phyloP scores from a whole-genome alignment of 2,113 vertebrate genomes.

The Salvelinus alpinus region DNA sequence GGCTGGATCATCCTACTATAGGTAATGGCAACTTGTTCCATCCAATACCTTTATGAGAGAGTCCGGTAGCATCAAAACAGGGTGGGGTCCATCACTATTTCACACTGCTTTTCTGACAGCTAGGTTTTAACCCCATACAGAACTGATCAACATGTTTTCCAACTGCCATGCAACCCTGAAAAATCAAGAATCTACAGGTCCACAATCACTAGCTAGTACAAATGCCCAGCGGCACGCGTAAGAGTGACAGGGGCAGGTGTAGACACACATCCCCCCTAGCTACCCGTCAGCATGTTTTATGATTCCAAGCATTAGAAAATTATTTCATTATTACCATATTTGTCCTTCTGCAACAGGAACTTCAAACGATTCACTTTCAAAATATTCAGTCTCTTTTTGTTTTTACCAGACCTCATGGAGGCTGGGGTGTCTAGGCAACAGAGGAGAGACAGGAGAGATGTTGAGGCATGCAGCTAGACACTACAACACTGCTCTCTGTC shows the following conservation, averaged over 20 bases:
- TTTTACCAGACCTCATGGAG: background rate
- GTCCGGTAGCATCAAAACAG: conserved; percentile 16
- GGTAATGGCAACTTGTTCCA: background rate
- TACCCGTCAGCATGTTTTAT: conserved; percentile 61
- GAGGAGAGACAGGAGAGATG: background rate
- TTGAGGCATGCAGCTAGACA: background rate
- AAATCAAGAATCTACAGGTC: conserved; percentile 69
- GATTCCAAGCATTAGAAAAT: conserved; percentile 56
- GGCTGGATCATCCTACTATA: background rate
- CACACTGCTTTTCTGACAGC: background rate
- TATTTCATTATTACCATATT: background rate
- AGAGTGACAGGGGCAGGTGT: conserved; percentile 72
- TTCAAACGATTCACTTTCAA: background rate
- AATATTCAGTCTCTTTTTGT: background rate
- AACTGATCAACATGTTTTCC: conserved; percentile 28
- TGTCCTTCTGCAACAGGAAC: background rate
- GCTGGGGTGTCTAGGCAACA: background rate
- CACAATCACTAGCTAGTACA: conserved; percentile 25
- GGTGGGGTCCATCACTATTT: conserved; percentile 16
- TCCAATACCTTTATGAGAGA: background rate
- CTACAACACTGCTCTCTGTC: background rate
- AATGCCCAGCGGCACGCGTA: conserved; percentile 67
- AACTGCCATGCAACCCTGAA: conserved; percentile 26
- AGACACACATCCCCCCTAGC: conserved; percentile 55
- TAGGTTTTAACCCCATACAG: conserved; percentile 7